Evolutionary conservation across 2,888 invertebrate species (phyloP).

Genomic region (Macrophya annulata): DNA sequence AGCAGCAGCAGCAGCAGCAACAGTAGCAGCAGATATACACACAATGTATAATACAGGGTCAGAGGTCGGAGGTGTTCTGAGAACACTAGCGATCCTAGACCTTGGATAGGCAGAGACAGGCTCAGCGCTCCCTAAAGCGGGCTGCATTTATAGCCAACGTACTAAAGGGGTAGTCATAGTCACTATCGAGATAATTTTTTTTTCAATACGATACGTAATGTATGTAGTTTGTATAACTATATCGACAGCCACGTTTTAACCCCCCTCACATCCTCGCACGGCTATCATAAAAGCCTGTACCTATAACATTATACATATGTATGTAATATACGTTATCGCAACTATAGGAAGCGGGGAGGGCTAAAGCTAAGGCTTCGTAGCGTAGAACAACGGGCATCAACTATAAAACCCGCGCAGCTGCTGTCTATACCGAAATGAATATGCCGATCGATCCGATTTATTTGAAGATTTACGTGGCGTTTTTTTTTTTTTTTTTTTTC

Average conservation of each 20-base stretch:
- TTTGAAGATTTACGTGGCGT: not conserved
- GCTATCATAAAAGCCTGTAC: slow-evolving; percentile 12
- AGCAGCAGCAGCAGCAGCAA: not conserved
- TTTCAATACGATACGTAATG: slow-evolving; percentile 3
- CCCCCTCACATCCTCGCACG: not conserved
- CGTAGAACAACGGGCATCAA: slow-evolving; percentile 1
- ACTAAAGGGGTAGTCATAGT: slow-evolving; percentile 71
- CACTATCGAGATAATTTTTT: slow-evolving; percentile 67
- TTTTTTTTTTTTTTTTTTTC: not conserved
- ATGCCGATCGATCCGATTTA: slow-evolving; percentile 16
- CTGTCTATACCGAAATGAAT: not conserved
- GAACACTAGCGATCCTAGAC: slow-evolving; percentile 38
- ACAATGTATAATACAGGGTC: slow-evolving; percentile 14
- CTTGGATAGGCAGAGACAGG: slow-evolving; percentile 35
- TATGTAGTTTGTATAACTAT: not conserved
- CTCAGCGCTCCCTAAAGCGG: slow-evolving; percentile 38
- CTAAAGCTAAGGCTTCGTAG: not conserved
- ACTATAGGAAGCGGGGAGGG: not conserved
- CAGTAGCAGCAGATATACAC: not conserved
- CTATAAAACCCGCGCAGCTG: slow-evolving; percentile 27
- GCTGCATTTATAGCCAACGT: slow-evolving; percentile 68
- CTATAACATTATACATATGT: not conserved
- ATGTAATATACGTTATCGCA: slow-evolving; percentile 14
- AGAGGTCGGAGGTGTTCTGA: not conserved
- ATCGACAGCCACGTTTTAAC: not conserved